Percentiles rank a stretch among this genome's conserved stretches.
Evolutionary conservation across 2,888 invertebrate genomes (phyloP).

Genomic region (Lordiphosa andalusiaca): DNA sequence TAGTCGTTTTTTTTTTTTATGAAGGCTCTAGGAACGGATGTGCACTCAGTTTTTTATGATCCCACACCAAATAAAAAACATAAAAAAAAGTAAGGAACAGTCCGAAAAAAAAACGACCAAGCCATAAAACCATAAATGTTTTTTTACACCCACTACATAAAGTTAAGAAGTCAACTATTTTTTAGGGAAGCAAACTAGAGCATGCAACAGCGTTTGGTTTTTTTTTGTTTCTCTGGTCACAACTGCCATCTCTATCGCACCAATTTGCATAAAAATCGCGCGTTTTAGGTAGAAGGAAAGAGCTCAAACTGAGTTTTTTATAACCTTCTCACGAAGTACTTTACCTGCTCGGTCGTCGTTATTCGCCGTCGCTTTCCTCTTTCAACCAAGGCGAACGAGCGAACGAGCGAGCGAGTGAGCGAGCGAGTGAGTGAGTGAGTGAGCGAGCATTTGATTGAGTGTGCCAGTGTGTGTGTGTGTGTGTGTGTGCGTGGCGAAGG

Average conservation of each 20-base stretch:
- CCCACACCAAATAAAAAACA: background rate
- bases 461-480: slow-evolving; percentile 13
- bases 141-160: slow-evolving; percentile 36
- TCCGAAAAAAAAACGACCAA: slow-evolving; percentile 48
- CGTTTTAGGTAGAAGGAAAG: slow-evolving; percentile 44
- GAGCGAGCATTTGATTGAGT: slow-evolving; percentile 11
- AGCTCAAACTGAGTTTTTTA: slow-evolving; percentile 27
- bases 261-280: slow-evolving; percentile 56
- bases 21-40: slow-evolving; percentile 61
- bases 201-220: slow-evolving; percentile 11
- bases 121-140: slow-evolving; percentile 56
- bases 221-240: slow-evolving; percentile 4
- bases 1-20: slow-evolving; percentile 43
- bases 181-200: slow-evolving; percentile 8
- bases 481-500: slow-evolving; percentile 34
- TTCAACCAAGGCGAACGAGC: slow-evolving; percentile 31
- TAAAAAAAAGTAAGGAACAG: slow-evolving; percentile 2
- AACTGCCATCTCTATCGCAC: slow-evolving; percentile 36
- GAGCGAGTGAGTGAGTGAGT: slow-evolving; percentile 22
- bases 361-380: slow-evolving; percentile 36
- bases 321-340: slow-evolving; percentile 29
- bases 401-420: slow-evolving; percentile 32
- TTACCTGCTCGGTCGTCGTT: slow-evolving; percentile 27
- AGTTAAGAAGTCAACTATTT: slow-evolving; percentile 47
- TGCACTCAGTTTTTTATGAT: slow-evolving; percentile 41